A percentile compares a stretch with the other conserved stretches of the same genome.
phyloP scores from a whole-genome alignment of 2,113 vertebrate genomes.

The Gallinago media region DNA sequence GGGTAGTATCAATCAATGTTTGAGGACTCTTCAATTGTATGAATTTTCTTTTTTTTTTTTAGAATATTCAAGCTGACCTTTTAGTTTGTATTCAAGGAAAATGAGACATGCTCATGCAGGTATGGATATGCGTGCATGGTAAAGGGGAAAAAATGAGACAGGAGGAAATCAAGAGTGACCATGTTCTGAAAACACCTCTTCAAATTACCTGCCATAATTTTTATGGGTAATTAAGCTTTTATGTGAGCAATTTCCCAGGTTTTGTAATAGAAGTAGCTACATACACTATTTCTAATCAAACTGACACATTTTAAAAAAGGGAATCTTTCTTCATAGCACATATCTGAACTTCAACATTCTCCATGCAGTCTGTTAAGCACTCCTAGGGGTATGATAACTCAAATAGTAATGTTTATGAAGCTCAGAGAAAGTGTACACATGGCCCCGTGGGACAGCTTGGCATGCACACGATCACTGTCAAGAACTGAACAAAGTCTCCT shows the following conservation, averaged over 20 bases:
- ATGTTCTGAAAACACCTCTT: not conserved
- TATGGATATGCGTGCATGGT: not conserved
- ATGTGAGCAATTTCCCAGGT: not conserved
- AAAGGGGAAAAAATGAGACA: not conserved
- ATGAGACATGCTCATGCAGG: not conserved
- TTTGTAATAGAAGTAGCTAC: not conserved
- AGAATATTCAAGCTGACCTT: not conserved
- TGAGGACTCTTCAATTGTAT: not conserved
- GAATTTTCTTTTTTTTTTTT: not conserved
- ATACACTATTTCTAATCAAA: not conserved
- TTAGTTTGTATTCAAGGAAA: not conserved
- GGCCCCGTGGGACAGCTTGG: not conserved
- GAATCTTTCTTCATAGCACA: not conserved
- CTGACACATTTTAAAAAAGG: not conserved
- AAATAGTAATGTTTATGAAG: not conserved
- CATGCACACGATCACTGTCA: not conserved
- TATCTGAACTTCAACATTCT: not conserved
- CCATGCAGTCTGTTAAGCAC: not conserved
- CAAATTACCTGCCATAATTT: not conserved
- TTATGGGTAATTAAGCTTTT: not conserved
- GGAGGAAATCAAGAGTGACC: not conserved
- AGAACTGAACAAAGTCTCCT: not conserved
- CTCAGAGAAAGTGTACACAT: accelerated
- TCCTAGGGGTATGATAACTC: not conserved
- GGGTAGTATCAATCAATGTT: not conserved